These are phyloP conservation scores for Rhadinocentrus ornatus DNA, from an alignment of 2,797 vertebrate genomes.

Conservation along the genomic window DNA sequence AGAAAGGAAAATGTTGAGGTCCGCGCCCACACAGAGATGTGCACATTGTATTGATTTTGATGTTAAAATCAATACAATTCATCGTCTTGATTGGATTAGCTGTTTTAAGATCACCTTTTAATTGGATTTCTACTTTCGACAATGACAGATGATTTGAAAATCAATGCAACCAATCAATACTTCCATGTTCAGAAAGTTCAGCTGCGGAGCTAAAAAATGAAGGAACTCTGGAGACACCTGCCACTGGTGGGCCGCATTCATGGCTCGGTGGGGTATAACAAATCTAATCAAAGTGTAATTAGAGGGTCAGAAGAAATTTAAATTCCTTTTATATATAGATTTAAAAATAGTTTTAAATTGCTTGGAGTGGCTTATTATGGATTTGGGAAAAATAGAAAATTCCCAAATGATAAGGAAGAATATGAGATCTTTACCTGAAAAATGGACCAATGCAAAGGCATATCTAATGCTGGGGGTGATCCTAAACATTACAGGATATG, in stretches of 20 bases:
- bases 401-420: neutral
- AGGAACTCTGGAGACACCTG: conserved; percentile 55
- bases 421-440: neutral
- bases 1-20: conserved; percentile 41
- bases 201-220: conserved; percentile 38
- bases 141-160: conserved; percentile 77
- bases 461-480: neutral
- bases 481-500: conserved; percentile 14
- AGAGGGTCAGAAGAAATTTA: neutral
- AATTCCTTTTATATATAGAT: neutral
- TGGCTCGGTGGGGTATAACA: conserved; percentile 14
- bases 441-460: neutral
- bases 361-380: neutral
- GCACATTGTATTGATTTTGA: conserved; percentile 76
- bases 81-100: conserved; percentile 82
- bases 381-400: neutral
- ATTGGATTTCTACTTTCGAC: conserved; percentile 84
- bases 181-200: conserved; percentile 59
- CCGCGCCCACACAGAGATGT: conserved; percentile 12
- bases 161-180: conserved; percentile 83
- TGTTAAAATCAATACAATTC: conserved; percentile 76
- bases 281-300: conserved; percentile 21
- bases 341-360: neutral
- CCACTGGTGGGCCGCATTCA: conserved; percentile 20
- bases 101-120: conserved; percentile 76